A percentile compares a stretch with the other conserved stretches of the same genome.
phyloP scores from a whole-genome alignment of 2,888 invertebrate species.

The Perizoma affinitatum region DNA sequence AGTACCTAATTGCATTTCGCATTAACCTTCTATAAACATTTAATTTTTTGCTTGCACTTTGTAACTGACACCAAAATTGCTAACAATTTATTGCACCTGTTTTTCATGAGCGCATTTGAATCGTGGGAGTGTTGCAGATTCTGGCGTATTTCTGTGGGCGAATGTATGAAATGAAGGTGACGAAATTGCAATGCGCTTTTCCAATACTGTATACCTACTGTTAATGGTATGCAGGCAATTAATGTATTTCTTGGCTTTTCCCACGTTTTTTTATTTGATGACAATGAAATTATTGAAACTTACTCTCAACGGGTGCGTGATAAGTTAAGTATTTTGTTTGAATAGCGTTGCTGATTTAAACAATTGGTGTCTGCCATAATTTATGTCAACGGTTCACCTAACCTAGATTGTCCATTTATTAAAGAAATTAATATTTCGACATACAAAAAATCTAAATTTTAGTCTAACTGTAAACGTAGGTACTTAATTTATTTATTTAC shows the following conservation, averaged over 20 bases:
- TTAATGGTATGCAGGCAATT: constrained; percentile 52
- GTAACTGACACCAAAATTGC: constrained; percentile 32
- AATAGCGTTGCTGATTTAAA: not conserved
- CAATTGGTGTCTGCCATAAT: too few species aligned
- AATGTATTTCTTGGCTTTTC: constrained; percentile 47
- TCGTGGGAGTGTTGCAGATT: constrained; percentile 51
- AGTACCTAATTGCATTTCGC: not conserved
- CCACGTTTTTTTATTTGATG: constrained; percentile 63
- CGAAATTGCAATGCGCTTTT: constrained; percentile 48
- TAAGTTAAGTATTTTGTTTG: not conserved
- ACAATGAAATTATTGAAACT: constrained; percentile 29
- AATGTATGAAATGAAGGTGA: constrained; percentile 50
- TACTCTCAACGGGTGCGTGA: constrained; percentile 11
- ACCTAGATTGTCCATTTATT: too few species aligned
- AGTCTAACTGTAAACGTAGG: too few species aligned
- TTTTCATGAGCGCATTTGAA: constrained; percentile 33
- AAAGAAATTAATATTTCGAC: too few species aligned
- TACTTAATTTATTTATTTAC: too few species aligned
- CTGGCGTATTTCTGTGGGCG: constrained; percentile 38
- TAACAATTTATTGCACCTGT: constrained; percentile 24
- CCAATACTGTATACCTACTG: constrained; percentile 41
- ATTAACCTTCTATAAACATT: constrained; percentile 14
- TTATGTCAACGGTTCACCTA: too few species aligned
- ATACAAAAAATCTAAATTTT: too few species aligned
- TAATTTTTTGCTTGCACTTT: constrained; percentile 20